Percentiles rank a stretch among this genome's conserved stretches.
phyloP scores from a whole-genome alignment of 2,888 invertebrate genomes.

The Lordiphosa andalusiaca region DNA sequence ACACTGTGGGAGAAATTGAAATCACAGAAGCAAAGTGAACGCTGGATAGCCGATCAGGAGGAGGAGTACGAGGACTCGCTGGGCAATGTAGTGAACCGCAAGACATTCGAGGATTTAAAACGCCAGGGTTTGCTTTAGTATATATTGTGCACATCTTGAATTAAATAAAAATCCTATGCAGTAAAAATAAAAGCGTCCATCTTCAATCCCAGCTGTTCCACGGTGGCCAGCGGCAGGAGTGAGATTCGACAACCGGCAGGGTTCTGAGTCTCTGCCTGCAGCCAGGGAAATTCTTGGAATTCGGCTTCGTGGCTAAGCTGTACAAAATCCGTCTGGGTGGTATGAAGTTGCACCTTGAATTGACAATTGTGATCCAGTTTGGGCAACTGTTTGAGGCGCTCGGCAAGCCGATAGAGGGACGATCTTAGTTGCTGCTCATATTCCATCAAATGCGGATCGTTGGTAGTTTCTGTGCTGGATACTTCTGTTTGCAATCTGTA shows the following conservation, averaged over 20 bases:
- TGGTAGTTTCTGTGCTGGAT: neutral
- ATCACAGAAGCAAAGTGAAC: conserved; percentile 94
- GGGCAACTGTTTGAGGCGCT: conserved; percentile 68
- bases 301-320: conserved; percentile 67
- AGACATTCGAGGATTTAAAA: conserved; percentile 99
- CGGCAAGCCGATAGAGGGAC: conserved; percentile 67
- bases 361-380: conserved; percentile 61
- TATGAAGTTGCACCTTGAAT: conserved; percentile 75
- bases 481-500: conserved; percentile 49
- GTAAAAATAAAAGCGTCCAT: conserved; percentile 65
- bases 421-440: conserved; percentile 76
- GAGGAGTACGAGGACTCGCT: conserved; percentile 99
- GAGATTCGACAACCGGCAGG: neutral
- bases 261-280: conserved; percentile 46
- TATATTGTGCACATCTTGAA: conserved; percentile 5
- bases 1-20: conserved; percentile 99
- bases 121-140: conserved; percentile 95
- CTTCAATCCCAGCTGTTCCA: conserved; percentile 63
- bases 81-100: conserved; percentile 99
- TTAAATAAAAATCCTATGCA: conserved; percentile 9
- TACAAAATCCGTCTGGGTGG: conserved; percentile 73
- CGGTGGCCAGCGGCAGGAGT: conserved; percentile 67
- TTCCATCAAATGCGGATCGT: conserved; percentile 72
- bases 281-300: conserved; percentile 78
- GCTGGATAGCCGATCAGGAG: conserved; percentile 97